Evolutionary conservation across 2,797 vertebrate species (phyloP), one percentile per base, ranked within the genome.

Genomic region (Sebastes matsubarae): DNA sequence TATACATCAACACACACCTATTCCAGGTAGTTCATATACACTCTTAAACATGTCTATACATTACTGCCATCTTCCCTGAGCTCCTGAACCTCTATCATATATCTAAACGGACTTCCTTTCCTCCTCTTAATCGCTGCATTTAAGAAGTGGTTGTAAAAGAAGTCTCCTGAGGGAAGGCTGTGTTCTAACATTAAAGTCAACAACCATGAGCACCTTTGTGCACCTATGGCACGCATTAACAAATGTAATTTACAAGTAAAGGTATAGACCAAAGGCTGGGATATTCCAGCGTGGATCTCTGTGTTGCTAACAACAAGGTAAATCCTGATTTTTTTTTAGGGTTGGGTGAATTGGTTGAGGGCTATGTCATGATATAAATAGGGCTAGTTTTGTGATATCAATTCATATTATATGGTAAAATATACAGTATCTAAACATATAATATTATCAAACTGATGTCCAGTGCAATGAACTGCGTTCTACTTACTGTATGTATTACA

Each of bases 81-180:
- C 42, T 46, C 16, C 42, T 46, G 42, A 46, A 46, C 16, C 42
- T 46, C 16, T 46, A 46, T 46, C 42, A 46, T 46, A 46, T 46
- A 46, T 52, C 20, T 50, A 4, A 20, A 18, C 46, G 1, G 50
- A 52, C 18, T n/a, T 52, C 50, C 27, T 58, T 52, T 34, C 18
- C 29, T 77, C 36, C 32, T 69, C 13, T 72, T 65, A 24, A 27
- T 58, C 29, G 29, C 13, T 38, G 22, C 52, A 30, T 52, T 71
- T 65, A 27, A 66, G 67, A 67, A 13, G 59, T 57, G 63, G 65
- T 57, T 34, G 42, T 63, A 54, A 77, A 79, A 58, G 29, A 65
- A 59, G 59, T 82, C 9, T 20, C 50, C 38, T 52, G 68, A 72
- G 66, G 68, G 72, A 55, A 32, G 55, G 54, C 52, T 65, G 54